Conservation (phyloP, 2,888 invertebrate species). For the Hypolimnas misippus region DNA sequence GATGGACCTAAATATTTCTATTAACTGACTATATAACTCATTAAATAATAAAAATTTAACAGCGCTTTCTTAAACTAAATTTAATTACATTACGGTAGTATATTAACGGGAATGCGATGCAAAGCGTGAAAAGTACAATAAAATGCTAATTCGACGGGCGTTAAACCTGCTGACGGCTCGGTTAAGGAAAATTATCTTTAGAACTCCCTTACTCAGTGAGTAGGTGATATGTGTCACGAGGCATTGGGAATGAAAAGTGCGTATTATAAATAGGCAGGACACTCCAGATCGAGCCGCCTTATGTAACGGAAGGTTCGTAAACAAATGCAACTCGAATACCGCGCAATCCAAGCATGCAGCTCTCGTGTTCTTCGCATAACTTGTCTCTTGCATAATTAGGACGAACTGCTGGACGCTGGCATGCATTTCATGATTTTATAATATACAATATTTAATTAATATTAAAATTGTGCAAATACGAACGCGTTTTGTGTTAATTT, state of each 20-base stretch:
- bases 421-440: constrained; percentile 5
- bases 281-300: constrained; percentile 64
- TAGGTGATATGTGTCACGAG: constrained; percentile 70
- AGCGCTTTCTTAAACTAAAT: constrained; percentile 19
- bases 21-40: too few species aligned
- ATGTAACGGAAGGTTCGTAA: constrained; percentile 74
- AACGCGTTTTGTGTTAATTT: too few species aligned
- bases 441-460: neutral
- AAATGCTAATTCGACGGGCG: constrained; percentile 47
- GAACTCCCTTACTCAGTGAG: constrained; percentile 67
- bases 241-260: constrained; percentile 71
- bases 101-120: constrained; percentile 40
- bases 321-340: constrained; percentile 61
- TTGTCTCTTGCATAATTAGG: constrained; percentile 54
- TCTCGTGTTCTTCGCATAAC: constrained; percentile 51
- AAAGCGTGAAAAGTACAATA: constrained; percentile 43
- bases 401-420: constrained; percentile 15
- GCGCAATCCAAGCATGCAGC: constrained; percentile 53
- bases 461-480: too few species aligned
- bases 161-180: constrained; percentile 43
- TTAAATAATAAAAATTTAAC: constrained; percentile 20
- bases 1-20: neutral
- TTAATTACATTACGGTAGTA: constrained; percentile 36
- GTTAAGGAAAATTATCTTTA: constrained; percentile 62
- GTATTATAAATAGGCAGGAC: constrained; percentile 73